These are phyloP conservation scores for Hedychridium roseum DNA, from an alignment of 2,888 invertebrate genomes.

Conservation along the genomic window DNA sequence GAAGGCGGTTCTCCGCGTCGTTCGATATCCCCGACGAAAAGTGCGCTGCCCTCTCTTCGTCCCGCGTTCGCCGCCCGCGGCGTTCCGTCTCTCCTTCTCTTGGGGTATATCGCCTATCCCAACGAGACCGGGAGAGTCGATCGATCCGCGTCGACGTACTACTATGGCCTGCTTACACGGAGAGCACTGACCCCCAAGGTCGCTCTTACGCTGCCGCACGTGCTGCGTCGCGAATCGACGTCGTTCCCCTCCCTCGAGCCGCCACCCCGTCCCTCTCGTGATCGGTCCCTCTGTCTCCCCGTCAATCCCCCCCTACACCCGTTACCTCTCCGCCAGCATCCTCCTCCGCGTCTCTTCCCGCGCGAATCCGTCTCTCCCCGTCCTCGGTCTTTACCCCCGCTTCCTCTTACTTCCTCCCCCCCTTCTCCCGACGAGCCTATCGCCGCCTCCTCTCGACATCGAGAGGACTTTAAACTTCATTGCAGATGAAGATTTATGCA, in stretches of 20 bases:
- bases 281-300: constrained; percentile 9
- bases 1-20: neutral
- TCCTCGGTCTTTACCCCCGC: constrained; percentile 1
- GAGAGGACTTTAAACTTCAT: too few species aligned
- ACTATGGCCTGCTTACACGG: constrained; percentile 48
- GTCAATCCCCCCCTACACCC: neutral
- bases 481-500: too few species aligned
- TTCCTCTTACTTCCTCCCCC: neutral
- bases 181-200: constrained; percentile 58
- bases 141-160: constrained; percentile 48
- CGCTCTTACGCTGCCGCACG: constrained; percentile 57
- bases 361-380: neutral
- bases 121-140: constrained; percentile 34
- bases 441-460: constrained; percentile 10
- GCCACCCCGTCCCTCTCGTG: constrained; percentile 16
- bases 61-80: neutral
- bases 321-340: constrained; percentile 3
- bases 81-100: neutral
- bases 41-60: neutral
- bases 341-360: neutral
- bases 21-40: constrained; percentile 4
- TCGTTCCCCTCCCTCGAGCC: constrained; percentile 14
- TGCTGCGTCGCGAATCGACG: constrained; percentile 52
- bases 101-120: constrained; percentile 23
- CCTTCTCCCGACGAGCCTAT: constrained; percentile 3